phyloP scores from a whole-genome alignment of 2,888 invertebrate species.

The Erebia epiphron region DNA sequence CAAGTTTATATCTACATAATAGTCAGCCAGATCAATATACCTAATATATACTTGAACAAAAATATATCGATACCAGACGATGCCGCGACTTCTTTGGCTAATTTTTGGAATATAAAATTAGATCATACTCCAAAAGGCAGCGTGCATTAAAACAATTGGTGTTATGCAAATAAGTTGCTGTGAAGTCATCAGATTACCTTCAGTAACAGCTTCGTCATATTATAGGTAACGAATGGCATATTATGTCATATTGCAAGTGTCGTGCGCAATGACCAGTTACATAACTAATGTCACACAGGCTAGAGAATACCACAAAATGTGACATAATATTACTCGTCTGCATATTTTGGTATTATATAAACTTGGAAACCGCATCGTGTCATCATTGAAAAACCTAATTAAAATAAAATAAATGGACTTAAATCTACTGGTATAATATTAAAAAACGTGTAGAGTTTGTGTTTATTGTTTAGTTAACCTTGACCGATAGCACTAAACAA shows the following conservation, averaged over 20 bases:
- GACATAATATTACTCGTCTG: background rate
- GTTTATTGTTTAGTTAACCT: too few relatives aligned
- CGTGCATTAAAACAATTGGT: background rate
- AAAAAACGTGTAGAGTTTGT: too few relatives aligned
- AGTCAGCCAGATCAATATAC: too few relatives aligned
- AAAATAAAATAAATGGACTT: background rate
- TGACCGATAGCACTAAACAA: too few relatives aligned
- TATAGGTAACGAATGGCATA: background rate
- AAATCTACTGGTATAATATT: too few relatives aligned
- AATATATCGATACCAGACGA: too few relatives aligned
- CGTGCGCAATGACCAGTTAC: conserved; percentile 9
- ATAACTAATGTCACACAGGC: background rate
- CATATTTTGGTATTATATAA: background rate
- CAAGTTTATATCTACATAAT: too few relatives aligned
- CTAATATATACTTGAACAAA: too few relatives aligned
- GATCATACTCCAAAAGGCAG: background rate
- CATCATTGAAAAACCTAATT: background rate
- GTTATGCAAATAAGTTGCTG: background rate
- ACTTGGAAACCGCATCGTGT: background rate
- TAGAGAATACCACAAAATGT: background rate
- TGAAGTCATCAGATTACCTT: conserved; percentile 16
- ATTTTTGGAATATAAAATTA: background rate
- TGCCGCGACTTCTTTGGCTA: too few relatives aligned
- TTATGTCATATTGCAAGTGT: conserved; percentile 8
- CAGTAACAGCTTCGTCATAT: background rate